Conservation (phyloP, 2,888 invertebrate genomes). For the Zygogramma bicolorata region DNA sequence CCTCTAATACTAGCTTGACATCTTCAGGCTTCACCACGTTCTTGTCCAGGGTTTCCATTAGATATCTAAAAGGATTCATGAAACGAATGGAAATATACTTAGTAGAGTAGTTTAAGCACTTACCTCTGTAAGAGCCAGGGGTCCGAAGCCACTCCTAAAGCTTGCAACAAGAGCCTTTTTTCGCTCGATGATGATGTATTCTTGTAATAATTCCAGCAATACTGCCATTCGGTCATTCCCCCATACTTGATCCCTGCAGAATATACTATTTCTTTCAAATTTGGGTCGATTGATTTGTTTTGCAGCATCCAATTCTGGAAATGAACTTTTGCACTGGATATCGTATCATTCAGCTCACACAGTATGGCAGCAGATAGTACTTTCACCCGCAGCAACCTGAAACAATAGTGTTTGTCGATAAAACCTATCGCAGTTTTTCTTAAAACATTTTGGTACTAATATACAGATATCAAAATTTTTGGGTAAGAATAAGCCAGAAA, state of each 20-base stretch:
- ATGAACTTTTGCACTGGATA: conserved; percentile 75
- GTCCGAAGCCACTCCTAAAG: conserved; percentile 79
- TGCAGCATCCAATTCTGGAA: conserved; percentile 81
- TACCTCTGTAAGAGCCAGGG: conserved; percentile 87
- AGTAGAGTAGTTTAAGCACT: conserved; percentile 28
- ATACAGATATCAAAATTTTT: too few relatives aligned
- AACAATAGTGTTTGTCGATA: too few relatives aligned
- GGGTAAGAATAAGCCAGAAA: too few relatives aligned
- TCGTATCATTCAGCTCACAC: conserved; percentile 77
- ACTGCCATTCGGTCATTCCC: conserved; percentile 80
- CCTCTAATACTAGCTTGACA: conserved; percentile 77
- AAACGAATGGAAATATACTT: too few relatives aligned
- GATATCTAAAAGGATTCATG: conserved; percentile 81
- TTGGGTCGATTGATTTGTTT: conserved; percentile 76
- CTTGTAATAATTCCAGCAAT: conserved; percentile 80
- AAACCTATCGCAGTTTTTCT: too few relatives aligned
- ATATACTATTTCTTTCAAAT: conserved; percentile 80
- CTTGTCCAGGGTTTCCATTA: conserved; percentile 79
- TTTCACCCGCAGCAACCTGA: conserved; percentile 78
- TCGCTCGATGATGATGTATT: conserved; percentile 78
- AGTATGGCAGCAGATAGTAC: conserved; percentile 80
- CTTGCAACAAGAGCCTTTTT: conserved; percentile 76
- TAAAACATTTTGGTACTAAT: too few relatives aligned
- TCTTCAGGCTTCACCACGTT: conserved; percentile 78
- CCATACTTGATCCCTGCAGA: conserved; percentile 78